Percentiles rank a stretch among this genome's conserved stretches.
These are phyloP conservation scores for Gadopsis bispinosus DNA, from an alignment of 2,797 vertebrate species.

Conservation along the genomic window DNA sequence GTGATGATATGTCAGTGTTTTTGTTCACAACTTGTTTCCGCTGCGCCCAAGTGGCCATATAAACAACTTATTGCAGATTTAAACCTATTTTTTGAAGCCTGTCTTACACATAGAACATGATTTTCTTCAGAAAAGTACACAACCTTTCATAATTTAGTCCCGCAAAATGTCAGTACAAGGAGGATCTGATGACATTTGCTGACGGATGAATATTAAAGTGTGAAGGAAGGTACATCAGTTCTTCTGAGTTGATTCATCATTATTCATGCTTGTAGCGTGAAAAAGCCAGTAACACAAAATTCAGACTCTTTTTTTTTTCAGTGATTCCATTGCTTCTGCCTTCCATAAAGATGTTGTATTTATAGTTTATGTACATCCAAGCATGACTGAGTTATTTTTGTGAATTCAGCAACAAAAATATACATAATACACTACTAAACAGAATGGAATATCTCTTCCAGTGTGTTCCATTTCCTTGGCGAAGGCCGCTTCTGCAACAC, in stretches of 20 bases:
- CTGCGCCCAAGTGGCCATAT: background rate
- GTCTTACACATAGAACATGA: background rate
- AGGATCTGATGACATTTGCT: conserved; percentile 26
- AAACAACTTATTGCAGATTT: background rate
- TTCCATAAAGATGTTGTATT: background rate
- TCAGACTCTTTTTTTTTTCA: background rate
- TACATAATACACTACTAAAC: background rate
- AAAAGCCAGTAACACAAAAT: conserved; percentile 2
- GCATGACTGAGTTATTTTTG: too few relatives aligned
- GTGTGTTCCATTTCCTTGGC: conserved; percentile 16
- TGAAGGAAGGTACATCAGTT: background rate
- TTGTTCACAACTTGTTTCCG: background rate
- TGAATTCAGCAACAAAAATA: background rate
- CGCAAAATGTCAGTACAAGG: conserved; percentile 12
- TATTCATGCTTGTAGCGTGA: background rate
- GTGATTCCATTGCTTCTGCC: background rate
- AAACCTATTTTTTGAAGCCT: background rate
- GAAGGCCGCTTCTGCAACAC: background rate
- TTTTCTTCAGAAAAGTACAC: background rate
- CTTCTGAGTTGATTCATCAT: background rate
- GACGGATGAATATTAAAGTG: conserved; percentile 19
- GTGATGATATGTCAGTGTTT: background rate
- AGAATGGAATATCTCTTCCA: background rate
- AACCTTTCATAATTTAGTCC: background rate
- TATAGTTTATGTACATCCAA: background rate